phyloP scores from a whole-genome alignment of 2,888 invertebrate genomes.

The Loripinus fragilis region DNA sequence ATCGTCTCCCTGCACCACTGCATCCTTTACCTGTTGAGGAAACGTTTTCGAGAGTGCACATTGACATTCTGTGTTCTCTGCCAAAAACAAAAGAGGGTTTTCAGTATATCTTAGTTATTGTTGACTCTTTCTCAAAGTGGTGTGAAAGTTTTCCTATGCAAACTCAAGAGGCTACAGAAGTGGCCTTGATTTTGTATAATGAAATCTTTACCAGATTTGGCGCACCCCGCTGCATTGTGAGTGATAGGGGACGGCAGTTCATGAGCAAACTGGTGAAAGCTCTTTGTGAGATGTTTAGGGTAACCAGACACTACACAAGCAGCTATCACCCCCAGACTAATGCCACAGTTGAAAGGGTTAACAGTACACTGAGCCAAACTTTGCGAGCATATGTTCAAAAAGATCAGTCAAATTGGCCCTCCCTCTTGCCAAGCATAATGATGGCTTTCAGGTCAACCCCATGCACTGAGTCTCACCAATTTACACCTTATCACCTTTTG shows the following conservation, averaged over 20 bases:
- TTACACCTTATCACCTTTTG: constrained; percentile 22
- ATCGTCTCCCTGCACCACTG: constrained; percentile 17
- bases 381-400: constrained; percentile 20
- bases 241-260: constrained; percentile 41
- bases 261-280: constrained; percentile 40
- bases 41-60: background rate
- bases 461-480: constrained; percentile 12
- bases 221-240: constrained; percentile 32
- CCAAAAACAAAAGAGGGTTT: constrained; percentile 3
- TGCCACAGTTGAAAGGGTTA: constrained; percentile 20
- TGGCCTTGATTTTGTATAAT: constrained; percentile 30
- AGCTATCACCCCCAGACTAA: background rate
- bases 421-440: constrained; percentile 27
- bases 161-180: constrained; percentile 38
- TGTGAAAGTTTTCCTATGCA: constrained; percentile 44
- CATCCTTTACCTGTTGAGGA: constrained; percentile 18
- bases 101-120: constrained; percentile 33
- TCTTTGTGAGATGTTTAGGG: constrained; percentile 35
- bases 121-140: constrained; percentile 42
- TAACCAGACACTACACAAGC: constrained; percentile 10
- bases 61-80: constrained; percentile 27
- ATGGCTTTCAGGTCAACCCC: constrained; percentile 26
- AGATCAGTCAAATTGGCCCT: constrained; percentile 35
- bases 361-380: constrained; percentile 32
- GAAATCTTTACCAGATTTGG: constrained; percentile 43